phyloP scores from a whole-genome alignment of 23 tunicate genomes.

The Diplosoma virens region DNA sequence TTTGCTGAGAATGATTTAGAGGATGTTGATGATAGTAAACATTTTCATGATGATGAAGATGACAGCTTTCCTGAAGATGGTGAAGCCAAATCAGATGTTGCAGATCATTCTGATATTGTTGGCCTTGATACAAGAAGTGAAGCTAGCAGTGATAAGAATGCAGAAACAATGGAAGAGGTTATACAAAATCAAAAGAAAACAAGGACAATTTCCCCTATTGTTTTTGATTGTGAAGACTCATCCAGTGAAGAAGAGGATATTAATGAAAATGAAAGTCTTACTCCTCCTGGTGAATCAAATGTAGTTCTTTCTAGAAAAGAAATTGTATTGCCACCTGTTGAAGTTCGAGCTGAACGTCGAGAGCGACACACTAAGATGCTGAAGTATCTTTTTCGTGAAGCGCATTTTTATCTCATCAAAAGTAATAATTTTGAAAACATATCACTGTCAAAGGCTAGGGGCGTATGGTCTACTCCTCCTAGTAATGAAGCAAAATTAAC shows the following conservation, averaged over 20 bases:
- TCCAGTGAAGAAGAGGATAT: conserved; percentile 53
- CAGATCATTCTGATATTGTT: neutral
- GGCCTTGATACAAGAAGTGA: conserved; percentile 62
- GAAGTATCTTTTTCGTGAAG: conserved; percentile 83
- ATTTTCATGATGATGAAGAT: conserved; percentile 62
- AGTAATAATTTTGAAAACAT: conserved; percentile 89
- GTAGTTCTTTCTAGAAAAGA: conserved; percentile 64
- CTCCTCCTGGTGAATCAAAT: conserved; percentile 85
- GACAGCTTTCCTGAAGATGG: conserved; percentile 48
- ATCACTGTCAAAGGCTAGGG: conserved; percentile 78
- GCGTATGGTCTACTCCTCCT: conserved; percentile 94
- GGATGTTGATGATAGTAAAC: conserved; percentile 37
- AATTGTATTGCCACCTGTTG: conserved; percentile 74
- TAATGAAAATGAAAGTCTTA: conserved; percentile 37
- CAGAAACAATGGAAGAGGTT: neutral
- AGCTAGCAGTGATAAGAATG: conserved; percentile 36
- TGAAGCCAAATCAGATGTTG: conserved; percentile 34
- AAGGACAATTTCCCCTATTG: conserved; percentile 83
- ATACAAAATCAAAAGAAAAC: neutral
- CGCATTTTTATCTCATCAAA: conserved; percentile 83
- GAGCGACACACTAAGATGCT: conserved; percentile 81
- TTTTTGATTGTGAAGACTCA: conserved; percentile 64
- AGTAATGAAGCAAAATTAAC: conserved; percentile 76
- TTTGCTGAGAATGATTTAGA: conserved; percentile 40
- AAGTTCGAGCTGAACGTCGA: conserved; percentile 67